Percentiles rank a stretch among this genome's conserved stretches.
These are phyloP conservation scores for Telmatherina bonti DNA, from an alignment of 2,797 vertebrate species.

Conservation along the genomic window DNA sequence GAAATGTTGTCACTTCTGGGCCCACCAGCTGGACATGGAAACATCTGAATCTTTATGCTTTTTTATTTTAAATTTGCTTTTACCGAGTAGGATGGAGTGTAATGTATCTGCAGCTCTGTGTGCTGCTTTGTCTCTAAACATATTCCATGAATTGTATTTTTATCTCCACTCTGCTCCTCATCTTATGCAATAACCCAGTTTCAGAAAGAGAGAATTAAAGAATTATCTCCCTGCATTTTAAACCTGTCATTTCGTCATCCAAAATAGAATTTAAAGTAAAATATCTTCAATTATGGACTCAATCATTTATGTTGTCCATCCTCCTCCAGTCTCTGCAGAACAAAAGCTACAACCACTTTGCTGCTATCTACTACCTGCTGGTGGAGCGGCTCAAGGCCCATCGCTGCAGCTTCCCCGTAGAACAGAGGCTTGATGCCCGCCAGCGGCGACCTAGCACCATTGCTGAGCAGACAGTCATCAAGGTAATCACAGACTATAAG, in stretches of 20 bases:
- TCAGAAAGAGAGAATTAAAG: constrained; percentile 29
- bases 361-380: constrained; percentile 97
- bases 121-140: neutral
- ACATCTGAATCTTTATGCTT: neutral
- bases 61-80: neutral
- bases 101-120: constrained; percentile 1
- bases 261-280: constrained; percentile 8
- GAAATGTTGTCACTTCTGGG: neutral
- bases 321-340: constrained; percentile 92
- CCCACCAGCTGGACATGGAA: neutral
- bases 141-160: constrained; percentile 20
- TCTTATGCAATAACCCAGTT: constrained; percentile 28
- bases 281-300: constrained; percentile 17
- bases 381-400: constrained; percentile 98
- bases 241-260: constrained; percentile 26
- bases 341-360: constrained; percentile 99
- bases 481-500: constrained; percentile 84
- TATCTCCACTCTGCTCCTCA: constrained; percentile 6
- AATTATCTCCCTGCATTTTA: constrained; percentile 28
- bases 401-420: constrained; percentile 96
- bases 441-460: constrained; percentile 96
- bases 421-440: constrained; percentile 92
- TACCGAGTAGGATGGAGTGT: neutral
- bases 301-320: constrained; percentile 25
- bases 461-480: constrained; percentile 94